Percentiles rank a stretch among this genome's conserved stretches.
phyloP scores from a whole-genome alignment of 2,113 vertebrate species.

The Morphnarchus princeps region DNA sequence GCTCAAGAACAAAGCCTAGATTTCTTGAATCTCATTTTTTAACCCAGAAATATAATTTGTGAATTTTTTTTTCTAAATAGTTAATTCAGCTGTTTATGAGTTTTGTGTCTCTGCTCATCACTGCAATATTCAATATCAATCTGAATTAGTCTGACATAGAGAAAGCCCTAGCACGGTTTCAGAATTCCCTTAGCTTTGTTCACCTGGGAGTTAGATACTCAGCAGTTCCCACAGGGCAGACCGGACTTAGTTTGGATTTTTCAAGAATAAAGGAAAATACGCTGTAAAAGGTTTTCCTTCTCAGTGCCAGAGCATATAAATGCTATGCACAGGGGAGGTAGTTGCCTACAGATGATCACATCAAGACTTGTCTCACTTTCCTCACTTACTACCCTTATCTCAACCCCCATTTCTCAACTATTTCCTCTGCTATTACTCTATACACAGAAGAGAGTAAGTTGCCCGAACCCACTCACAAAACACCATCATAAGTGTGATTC shows the following conservation, averaged over 20 bases:
- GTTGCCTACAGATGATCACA: background rate
- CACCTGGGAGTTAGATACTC: background rate
- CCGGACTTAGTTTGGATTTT: background rate
- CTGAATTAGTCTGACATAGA: background rate
- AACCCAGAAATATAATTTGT: background rate
- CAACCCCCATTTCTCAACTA: background rate
- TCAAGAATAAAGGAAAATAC: background rate
- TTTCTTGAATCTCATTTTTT: background rate
- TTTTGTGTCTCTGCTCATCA: background rate
- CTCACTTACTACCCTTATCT: background rate
- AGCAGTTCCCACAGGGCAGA: background rate
- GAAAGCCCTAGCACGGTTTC: background rate
- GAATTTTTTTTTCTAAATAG: background rate
- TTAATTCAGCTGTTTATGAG: background rate
- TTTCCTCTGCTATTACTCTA: background rate
- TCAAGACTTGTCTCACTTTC: background rate
- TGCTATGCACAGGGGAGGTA: background rate
- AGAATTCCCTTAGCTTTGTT: background rate
- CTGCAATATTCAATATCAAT: background rate
- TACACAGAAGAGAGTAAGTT: background rate
- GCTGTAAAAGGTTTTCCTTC: background rate
- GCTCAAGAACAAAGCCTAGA: background rate
- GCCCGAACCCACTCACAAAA: background rate
- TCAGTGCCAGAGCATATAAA: background rate
- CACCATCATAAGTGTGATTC: fast-evolving